These are phyloP conservation scores for rabbit (Oryctolagus cuniculus) DNA, from an alignment of 2,113 vertebrate species.

Conservation along the genomic window mOryCun1.1 NC_091440.1:55588501-55589000, in stretches of 20 bases:
- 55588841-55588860: not conserved
- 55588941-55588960: not conserved
- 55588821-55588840: conserved; percentile 26
- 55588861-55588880: not conserved
- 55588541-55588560: not conserved
- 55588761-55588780: not conserved
- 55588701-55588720: not conserved
- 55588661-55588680: not conserved
- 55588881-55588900: not conserved
- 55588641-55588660: not conserved
- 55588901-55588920: not conserved
- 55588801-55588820: not conserved
- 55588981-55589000: not conserved
- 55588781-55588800: not conserved
- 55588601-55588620: not conserved
- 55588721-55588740: not conserved
- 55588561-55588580: not conserved
- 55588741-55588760: not conserved
- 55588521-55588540: not conserved
- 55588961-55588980: not conserved
- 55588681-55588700: not conserved
- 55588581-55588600: not conserved
- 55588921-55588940: not conserved
- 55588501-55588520: not conserved
- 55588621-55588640: not conserved